Percentiles rank a stretch among this genome's conserved stretches.
Conservation (phyloP, 2,888 invertebrate genomes). For the Dascillus cervinus region DNA sequence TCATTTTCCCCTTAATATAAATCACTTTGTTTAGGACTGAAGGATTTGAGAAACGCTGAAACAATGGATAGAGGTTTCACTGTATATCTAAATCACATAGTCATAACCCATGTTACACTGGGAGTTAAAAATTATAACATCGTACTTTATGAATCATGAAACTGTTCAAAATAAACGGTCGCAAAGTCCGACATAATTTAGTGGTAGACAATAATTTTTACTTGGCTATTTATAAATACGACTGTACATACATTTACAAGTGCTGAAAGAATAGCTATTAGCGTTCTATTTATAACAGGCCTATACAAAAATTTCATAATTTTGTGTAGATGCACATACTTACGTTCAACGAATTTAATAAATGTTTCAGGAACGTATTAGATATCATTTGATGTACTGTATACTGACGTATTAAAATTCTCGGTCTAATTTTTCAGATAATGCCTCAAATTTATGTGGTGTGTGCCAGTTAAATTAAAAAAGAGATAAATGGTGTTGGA, state of each 20-base stretch:
- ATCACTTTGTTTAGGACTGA: neutral
- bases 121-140: too few relatives aligned
- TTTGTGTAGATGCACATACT: conserved; percentile 16
- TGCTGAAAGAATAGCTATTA: conserved; percentile 25
- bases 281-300: conserved; percentile 22
- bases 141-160: neutral
- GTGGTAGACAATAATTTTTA: conserved; percentile 15
- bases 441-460: too few relatives aligned
- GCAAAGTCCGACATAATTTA: conserved; percentile 18
- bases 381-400: too few relatives aligned
- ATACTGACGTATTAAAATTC: too few relatives aligned
- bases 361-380: too few relatives aligned
- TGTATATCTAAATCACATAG: too few relatives aligned
- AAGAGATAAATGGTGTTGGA: too few relatives aligned
- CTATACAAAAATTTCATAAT: conserved; percentile 23
- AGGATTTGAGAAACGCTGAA: too few relatives aligned
- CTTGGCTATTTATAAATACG: conserved; percentile 21
- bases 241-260: conserved; percentile 17
- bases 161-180: neutral
- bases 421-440: too few relatives aligned
- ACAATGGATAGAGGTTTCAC: too few relatives aligned
- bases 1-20: neutral
- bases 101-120: too few relatives aligned
- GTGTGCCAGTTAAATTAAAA: too few relatives aligned
- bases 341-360: conserved; percentile 13